These are phyloP conservation scores for Branchipolynoe longqiensis DNA, from an alignment of 2,888 invertebrate species.

Conservation along the genomic window DNA sequence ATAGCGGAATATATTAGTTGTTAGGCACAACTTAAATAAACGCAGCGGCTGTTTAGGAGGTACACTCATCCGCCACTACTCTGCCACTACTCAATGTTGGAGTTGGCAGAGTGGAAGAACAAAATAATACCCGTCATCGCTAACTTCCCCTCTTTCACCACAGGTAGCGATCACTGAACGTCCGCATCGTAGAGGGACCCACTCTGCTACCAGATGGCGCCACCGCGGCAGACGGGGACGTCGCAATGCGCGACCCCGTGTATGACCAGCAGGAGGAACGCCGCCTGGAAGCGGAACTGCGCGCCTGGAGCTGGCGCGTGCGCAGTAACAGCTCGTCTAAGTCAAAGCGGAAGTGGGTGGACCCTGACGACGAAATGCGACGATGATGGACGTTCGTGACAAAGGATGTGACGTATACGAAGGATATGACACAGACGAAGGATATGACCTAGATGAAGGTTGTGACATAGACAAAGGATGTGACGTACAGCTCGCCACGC, in stretches of 20 bases:
- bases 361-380: conserved; percentile 22
- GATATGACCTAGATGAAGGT: too few species aligned
- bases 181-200: conserved; percentile 32
- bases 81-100: too few species aligned
- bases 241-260: background rate
- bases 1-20: too few species aligned
- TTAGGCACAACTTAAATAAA: too few species aligned
- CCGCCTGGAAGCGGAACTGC: conserved; percentile 39
- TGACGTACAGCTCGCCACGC: too few species aligned
- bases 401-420: too few species aligned
- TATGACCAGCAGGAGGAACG: background rate
- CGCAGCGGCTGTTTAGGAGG: too few species aligned
- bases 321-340: background rate
- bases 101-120: too few species aligned
- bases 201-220: background rate
- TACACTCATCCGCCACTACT: too few species aligned
- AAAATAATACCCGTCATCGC: too few species aligned
- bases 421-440: too few species aligned
- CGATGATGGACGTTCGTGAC: background rate
- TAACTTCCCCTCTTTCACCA: background rate
- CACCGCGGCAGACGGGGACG: background rate
- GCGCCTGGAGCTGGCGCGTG: conserved; percentile 43
- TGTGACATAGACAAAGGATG: too few species aligned
- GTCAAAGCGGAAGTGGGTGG: background rate
- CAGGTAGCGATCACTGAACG: conserved; percentile 25